Evolutionary conservation across 2,797 vertebrate species (phyloP).

Genomic region (Poeciliopsis presidionis): DNA sequence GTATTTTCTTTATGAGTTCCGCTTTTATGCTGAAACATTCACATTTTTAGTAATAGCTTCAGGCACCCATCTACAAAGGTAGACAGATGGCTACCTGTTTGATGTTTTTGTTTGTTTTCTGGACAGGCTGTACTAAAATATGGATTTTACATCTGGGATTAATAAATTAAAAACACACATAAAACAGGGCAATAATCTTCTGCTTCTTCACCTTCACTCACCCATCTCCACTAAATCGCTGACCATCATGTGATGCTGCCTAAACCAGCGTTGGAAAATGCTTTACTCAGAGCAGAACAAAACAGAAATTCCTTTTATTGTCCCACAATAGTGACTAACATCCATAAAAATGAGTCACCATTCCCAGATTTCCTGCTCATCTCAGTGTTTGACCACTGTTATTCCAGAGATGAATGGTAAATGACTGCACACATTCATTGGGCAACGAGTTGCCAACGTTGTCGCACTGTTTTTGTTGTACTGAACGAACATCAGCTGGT

Average conservation of each 20-base stretch:
- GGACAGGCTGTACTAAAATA: too few species aligned
- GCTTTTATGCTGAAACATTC: background rate
- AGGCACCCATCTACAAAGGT: too few species aligned
- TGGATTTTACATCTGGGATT: too few species aligned
- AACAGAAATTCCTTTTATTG: too few species aligned
- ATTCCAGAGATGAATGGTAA: background rate
- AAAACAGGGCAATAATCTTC: background rate
- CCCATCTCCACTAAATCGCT: background rate
- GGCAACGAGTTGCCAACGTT: too few species aligned
- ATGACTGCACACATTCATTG: background rate
- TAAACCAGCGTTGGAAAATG: background rate
- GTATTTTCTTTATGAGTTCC: background rate
- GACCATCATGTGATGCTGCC: background rate
- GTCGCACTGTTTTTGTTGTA: background rate
- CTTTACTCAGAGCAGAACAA: background rate
- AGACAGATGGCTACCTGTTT: background rate
- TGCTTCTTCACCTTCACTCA: background rate
- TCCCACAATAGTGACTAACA: background rate
- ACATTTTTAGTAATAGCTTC: background rate
- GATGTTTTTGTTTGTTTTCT: background rate
- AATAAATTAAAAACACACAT: background rate
- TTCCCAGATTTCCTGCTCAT: background rate
- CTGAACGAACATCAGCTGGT: background rate
- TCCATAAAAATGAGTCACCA: background rate
- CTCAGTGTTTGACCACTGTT: background rate